A percentile compares a stretch with the other conserved stretches of the same genome.
Evolutionary conservation across 2,888 invertebrate species (phyloP).

Genomic region (Andrena flavipes): DNA sequence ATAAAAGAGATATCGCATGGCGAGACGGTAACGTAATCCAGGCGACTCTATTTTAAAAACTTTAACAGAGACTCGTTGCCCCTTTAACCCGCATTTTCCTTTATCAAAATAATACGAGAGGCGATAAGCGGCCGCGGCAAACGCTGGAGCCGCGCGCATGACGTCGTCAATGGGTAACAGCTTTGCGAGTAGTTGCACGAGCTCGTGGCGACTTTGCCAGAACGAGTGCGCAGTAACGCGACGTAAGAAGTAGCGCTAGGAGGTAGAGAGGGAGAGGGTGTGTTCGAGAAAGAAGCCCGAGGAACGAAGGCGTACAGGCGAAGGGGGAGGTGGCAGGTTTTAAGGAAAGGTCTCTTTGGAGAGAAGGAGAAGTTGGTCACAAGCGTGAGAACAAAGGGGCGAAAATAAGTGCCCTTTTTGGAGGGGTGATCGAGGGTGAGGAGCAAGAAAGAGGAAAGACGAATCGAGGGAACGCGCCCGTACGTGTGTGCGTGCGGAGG

Average conservation of each 20-base stretch:
- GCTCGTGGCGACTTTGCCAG: slow-evolving; percentile 54
- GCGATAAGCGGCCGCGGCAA: slow-evolving; percentile 56
- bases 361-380: slow-evolving; percentile 60
- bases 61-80: slow-evolving; percentile 35
- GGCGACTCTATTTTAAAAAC: slow-evolving; percentile 34
- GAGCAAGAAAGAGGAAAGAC: slow-evolving; percentile 59
- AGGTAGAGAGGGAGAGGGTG: slow-evolving; percentile 62
- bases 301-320: slow-evolving; percentile 52
- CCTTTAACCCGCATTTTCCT: slow-evolving; percentile 65
- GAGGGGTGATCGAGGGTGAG: slow-evolving; percentile 73
- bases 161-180: slow-evolving; percentile 55
- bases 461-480: slow-evolving; percentile 40
- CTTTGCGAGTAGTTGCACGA: slow-evolving; percentile 42
- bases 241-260: slow-evolving; percentile 59
- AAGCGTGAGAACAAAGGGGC: slow-evolving; percentile 79
- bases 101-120: slow-evolving; percentile 57
- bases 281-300: slow-evolving; percentile 63
- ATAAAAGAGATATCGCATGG: neutral
- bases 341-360: slow-evolving; percentile 47
- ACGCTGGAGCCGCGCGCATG: slow-evolving; percentile 49
- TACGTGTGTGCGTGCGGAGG: slow-evolving; percentile 32
- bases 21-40: slow-evolving; percentile 27
- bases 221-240: slow-evolving; percentile 65
- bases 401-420: slow-evolving; percentile 77
- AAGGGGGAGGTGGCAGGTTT: slow-evolving; percentile 43